Evolutionary conservation across 2,113 vertebrate species (phyloP).

Genomic region (Seriola quinqueradiata): DNA sequence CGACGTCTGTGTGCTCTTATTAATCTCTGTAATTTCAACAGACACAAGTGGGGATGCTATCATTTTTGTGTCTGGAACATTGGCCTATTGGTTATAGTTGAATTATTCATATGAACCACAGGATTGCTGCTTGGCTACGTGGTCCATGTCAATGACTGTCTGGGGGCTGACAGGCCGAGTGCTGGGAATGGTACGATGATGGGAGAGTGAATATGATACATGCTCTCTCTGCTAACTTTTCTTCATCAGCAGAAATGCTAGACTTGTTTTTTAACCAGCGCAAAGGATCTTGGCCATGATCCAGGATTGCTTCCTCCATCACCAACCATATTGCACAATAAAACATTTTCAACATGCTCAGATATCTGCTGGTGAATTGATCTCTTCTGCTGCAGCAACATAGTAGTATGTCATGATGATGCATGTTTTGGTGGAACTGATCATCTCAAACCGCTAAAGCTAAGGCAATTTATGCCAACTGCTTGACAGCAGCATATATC

Average conservation of each 20-base stretch:
- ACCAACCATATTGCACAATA: slow-evolving; percentile 39
- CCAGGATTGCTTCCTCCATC: slow-evolving; percentile 49
- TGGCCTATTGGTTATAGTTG: slow-evolving; percentile 77
- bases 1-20: slow-evolving; percentile 61
- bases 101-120: slow-evolving; percentile 77
- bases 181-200: slow-evolving; percentile 27
- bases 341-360: slow-evolving; percentile 51
- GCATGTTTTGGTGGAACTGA: slow-evolving; percentile 58
- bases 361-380: slow-evolving; percentile 68
- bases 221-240: slow-evolving; percentile 40
- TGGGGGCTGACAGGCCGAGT: slow-evolving; percentile 37
- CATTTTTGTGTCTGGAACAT: slow-evolving; percentile 75
- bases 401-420: slow-evolving; percentile 51
- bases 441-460: slow-evolving; percentile 48
- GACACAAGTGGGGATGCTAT: slow-evolving; percentile 71
- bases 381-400: slow-evolving; percentile 30
- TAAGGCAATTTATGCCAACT: slow-evolving; percentile 42
- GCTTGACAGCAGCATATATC: slow-evolving; percentile 53
- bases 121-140: slow-evolving; percentile 64
- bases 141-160: slow-evolving; percentile 69
- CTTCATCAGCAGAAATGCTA: slow-evolving; percentile 67
- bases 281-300: slow-evolving; percentile 40
- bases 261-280: slow-evolving; percentile 16
- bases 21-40: slow-evolving; percentile 78
- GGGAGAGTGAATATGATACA: slow-evolving; percentile 61